These are phyloP conservation scores for Parascotia fuliginaria DNA, from an alignment of 2,888 invertebrate genomes.

Conservation along the genomic window DNA sequence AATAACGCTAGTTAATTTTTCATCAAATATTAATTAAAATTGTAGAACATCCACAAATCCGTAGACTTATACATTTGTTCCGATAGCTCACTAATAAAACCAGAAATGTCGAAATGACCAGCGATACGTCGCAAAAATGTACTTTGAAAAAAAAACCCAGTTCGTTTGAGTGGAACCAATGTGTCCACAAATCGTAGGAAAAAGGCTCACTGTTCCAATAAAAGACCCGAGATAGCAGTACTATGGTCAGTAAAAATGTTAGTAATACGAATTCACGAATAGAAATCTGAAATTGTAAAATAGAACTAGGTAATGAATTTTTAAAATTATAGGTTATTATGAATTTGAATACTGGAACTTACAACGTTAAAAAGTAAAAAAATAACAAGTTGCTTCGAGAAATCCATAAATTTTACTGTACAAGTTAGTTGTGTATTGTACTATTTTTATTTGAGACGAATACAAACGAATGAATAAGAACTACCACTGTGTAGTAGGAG, in stretches of 20 bases:
- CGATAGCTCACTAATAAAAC: conserved; percentile 29
- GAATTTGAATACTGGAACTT: too few species aligned
- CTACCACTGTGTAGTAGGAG: too few species aligned
- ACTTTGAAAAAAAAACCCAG: conserved; percentile 23
- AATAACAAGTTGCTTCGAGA: too few species aligned
- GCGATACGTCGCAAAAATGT: conserved; percentile 24
- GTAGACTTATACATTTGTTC: too few species aligned
- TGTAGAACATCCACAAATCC: too few species aligned
- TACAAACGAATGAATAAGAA: too few species aligned
- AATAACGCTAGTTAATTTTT: too few species aligned
- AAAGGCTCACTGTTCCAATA: conserved; percentile 32
- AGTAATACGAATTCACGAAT: conserved; percentile 17
- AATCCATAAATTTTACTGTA: too few species aligned
- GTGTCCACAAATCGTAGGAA: conserved; percentile 40
- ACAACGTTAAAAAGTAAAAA: too few species aligned
- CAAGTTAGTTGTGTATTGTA: too few species aligned
- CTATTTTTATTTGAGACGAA: too few species aligned
- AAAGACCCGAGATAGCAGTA: conserved; percentile 30
- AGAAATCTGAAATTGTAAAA: conserved; percentile 11
- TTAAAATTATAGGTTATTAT: not conserved
- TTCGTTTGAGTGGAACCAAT: conserved; percentile 37
- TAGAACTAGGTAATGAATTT: not conserved
- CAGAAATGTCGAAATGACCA: conserved; percentile 14
- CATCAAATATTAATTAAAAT: too few species aligned
- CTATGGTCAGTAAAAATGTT: conserved; percentile 6